Evolutionary conservation across 2,113 vertebrate genomes (phyloP).

Genomic region (Columba janthina): DNA sequence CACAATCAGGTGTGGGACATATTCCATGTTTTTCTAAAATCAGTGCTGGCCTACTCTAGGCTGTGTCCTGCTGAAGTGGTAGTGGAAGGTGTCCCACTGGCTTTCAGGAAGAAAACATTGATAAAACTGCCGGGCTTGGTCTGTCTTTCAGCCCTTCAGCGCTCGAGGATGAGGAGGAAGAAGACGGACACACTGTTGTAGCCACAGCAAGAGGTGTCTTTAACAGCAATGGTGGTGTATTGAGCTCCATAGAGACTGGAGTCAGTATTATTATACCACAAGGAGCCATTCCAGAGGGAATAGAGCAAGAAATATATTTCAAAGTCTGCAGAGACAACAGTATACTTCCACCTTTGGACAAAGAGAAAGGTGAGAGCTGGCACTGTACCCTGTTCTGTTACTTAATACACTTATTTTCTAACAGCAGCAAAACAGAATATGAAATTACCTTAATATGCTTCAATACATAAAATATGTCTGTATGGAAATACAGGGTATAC

Average conservation of each 20-base stretch:
- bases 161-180: slow-evolving; percentile 94
- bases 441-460: not conserved
- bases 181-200: slow-evolving; percentile 96
- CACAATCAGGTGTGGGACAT: not conserved
- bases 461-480: accelerated
- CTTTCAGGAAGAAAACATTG: not conserved
- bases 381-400: not conserved
- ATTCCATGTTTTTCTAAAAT: not conserved
- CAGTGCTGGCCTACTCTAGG: not conserved
- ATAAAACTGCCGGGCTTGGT: slow-evolving; percentile 2
- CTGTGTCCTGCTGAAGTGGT: not conserved
- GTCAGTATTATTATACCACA: slow-evolving; percentile 99
- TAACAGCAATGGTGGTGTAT: slow-evolving; percentile 94
- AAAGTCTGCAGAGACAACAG: slow-evolving; percentile 99
- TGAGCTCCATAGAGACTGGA: slow-evolving; percentile 98
- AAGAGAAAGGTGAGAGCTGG: slow-evolving; percentile 91
- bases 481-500: not conserved
- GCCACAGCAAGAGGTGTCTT: slow-evolving; percentile 96
- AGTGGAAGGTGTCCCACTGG: not conserved
- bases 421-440: not conserved
- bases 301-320: slow-evolving; percentile 99
- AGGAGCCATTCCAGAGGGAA: slow-evolving; percentile 94
- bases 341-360: slow-evolving; percentile 97
- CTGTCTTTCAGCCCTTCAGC: slow-evolving; percentile 84
- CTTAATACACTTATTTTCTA: not conserved